Evolutionary conservation across 2,113 vertebrate species (phyloP).

Genomic region (Butorides virescens): DNA sequence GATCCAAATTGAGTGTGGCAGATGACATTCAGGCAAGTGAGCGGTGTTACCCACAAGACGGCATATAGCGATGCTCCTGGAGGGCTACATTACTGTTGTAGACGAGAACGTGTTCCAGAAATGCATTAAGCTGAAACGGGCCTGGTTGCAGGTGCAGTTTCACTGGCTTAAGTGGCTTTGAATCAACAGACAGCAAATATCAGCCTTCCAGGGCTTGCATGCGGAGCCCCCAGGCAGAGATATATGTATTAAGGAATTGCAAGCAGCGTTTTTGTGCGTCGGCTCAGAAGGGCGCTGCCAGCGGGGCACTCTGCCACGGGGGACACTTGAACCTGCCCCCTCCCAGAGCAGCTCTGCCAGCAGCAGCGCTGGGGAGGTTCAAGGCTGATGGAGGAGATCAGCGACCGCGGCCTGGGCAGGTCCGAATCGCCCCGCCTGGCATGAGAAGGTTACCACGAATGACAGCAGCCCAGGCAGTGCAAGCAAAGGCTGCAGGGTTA

Average conservation of each 20-base stretch:
- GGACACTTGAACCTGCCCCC: not conserved
- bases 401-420: not conserved
- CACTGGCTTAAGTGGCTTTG: slow-evolving; percentile 21
- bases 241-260: not conserved
- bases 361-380: not conserved
- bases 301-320: not conserved
- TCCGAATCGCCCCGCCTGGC: not conserved
- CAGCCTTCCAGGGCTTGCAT: not conserved
- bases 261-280: not conserved
- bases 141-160: not conserved
- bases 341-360: not conserved
- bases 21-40: slow-evolving; percentile 31
- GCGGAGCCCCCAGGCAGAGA: not conserved
- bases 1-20: slow-evolving; percentile 50
- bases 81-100: slow-evolving; percentile 1
- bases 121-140: slow-evolving; percentile 25
- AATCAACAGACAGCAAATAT: not conserved
- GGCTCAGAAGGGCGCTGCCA: not conserved
- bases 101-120: not conserved
- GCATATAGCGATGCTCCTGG: not conserved
- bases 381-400: not conserved
- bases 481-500: not conserved
- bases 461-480: not conserved
- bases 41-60: not conserved
- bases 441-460: not conserved